A percentile compares a stretch with the other conserved stretches of the same genome.
Conservation (phyloP, 2,113 vertebrate species). For the Scopus umbretta region DNA sequence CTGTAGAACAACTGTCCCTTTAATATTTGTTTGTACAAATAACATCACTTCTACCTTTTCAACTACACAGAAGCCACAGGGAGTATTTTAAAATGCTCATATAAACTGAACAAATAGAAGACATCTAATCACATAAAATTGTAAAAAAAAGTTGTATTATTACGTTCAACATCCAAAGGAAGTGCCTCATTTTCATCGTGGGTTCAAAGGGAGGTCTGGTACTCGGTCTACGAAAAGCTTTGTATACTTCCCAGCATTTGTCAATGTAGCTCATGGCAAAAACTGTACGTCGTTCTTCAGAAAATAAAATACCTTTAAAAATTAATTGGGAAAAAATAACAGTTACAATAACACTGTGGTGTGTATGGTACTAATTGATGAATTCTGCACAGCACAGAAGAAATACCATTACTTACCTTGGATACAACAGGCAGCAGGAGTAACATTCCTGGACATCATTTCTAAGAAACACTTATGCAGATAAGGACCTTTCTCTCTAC, state of each 20-base stretch:
- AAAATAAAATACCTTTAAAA: constrained; percentile 79
- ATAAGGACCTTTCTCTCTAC: constrained; percentile 68
- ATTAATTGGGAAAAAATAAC: not conserved
- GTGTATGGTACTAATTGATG: not conserved
- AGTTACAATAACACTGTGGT: not conserved
- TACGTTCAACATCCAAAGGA: constrained; percentile 89
- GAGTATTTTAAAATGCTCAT: not conserved
- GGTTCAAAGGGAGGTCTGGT: constrained; percentile 30
- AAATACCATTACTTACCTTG: constrained; percentile 71
- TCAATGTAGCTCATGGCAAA: constrained; percentile 62
- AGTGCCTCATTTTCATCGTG: constrained; percentile 79
- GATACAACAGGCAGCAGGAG: constrained; percentile 75
- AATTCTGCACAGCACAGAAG: not conserved
- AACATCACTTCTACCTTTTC: not conserved
- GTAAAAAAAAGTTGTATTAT: not conserved
- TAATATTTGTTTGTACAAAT: not conserved
- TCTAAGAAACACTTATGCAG: constrained; percentile 79
- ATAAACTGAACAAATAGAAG: not conserved
- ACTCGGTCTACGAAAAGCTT: constrained; percentile 36
- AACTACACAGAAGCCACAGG: not conserved
- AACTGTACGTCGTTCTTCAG: constrained; percentile 9
- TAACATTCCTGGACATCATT: constrained; percentile 80
- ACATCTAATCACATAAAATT: not conserved
- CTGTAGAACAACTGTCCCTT: not conserved
- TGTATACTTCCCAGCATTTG: constrained; percentile 82